Base-by-base conservation (phyloP, 1,140 invertebrate genomes). In the Sinella curviseta region DNA sequence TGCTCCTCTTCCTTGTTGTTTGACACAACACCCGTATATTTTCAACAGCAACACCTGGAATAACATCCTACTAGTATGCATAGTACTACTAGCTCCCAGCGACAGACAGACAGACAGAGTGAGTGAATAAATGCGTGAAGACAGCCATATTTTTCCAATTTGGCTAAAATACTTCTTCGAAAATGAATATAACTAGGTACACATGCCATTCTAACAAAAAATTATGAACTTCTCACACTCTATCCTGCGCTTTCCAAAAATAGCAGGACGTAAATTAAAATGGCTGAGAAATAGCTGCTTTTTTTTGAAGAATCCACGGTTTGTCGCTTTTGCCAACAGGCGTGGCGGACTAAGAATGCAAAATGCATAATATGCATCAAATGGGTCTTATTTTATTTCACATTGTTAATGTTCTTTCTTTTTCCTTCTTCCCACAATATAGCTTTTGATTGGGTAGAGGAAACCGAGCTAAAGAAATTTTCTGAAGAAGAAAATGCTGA, bases 401-500 rank as follows among this genome's bases (percentile, higher is more conserved):
- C 39, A 48, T 31, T 70, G 65, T 70, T 8, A 70, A 70, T 30
- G 12, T 33, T 31, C 31, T 31, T 24, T 70, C 31, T 70, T 33
- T 70, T 70, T 70, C 2, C 31, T 16, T 16, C 24, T 26, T 65
- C 4, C 26, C 26, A n/a, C n/a, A n/a, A n/a, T 65, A 17, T 65
- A 80, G 80, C 77, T 12, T 81, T 81, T 35, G 80, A 81, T 67
- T 81, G 80, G 80, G 31, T 77, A 48, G 77, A 81, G 28, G 80
- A 81, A 36, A 81, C 80, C 2, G 74, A 77, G 54, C 33, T 81
- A 12, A 81, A 78, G 55, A 20, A 8, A 16, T 20, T 78, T 20
- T 48, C 26, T 20, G 35, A 39, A 24, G 76, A 54, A 60, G 24
- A 12, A 3, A 26, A 60, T 4, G 24, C 57, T 14, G 24, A 60